Percentiles rank a stretch among this genome's conserved stretches.
phyloP scores from a whole-genome alignment of 2,888 invertebrate genomes.

The Plemyria rubiginata region DNA sequence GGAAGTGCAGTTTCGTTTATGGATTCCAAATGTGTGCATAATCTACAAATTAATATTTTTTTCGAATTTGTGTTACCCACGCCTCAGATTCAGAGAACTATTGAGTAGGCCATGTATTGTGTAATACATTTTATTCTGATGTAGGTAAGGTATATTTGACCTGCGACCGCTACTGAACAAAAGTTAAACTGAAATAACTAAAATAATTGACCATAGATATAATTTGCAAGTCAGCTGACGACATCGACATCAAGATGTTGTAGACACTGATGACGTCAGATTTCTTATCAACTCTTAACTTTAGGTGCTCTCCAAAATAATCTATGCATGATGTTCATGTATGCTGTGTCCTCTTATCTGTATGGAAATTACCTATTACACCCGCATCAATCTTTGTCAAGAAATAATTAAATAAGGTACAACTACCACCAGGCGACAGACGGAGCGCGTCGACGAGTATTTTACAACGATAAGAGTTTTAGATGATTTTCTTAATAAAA shows the following conservation, averaged over 20 bases:
- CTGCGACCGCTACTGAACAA: background rate
- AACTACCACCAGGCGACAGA: background rate
- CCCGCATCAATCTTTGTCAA: background rate
- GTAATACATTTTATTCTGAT: too few relatives aligned
- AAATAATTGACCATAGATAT: background rate
- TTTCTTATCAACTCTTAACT: background rate
- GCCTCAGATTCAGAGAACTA: too few relatives aligned
- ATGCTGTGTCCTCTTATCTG: constrained; percentile 11
- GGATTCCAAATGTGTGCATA: too few relatives aligned
- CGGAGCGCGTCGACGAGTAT: background rate
- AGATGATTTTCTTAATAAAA: background rate
- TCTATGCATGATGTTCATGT: constrained; percentile 12
- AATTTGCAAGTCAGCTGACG: constrained; percentile 3
- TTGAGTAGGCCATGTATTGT: too few relatives aligned
- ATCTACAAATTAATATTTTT: too few relatives aligned
- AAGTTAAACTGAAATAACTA: background rate
- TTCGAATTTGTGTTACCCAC: too few relatives aligned
- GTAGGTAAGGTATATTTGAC: background rate
- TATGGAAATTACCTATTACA: background rate
- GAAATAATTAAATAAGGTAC: background rate
- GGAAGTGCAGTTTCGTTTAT: too few relatives aligned
- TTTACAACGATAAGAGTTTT: background rate
- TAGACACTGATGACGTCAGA: constrained; percentile 8
- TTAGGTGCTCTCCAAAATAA: constrained; percentile 2
- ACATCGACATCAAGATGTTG: background rate